These are phyloP conservation scores for Diarsia brunnea DNA, from an alignment of 2,888 invertebrate species.

Conservation along the genomic window DNA sequence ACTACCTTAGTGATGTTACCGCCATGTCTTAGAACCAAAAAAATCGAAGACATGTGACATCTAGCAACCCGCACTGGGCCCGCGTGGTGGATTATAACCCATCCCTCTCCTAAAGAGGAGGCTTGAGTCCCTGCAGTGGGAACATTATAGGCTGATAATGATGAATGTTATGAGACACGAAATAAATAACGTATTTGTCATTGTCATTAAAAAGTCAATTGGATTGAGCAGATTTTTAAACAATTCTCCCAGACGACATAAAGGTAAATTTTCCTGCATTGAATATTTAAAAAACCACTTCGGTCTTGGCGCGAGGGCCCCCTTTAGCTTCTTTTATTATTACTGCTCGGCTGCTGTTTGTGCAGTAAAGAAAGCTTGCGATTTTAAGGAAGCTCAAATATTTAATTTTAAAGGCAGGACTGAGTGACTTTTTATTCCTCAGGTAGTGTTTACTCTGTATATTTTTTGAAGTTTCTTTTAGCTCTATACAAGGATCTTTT, in stretches of 20 bases:
- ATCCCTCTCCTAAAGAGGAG: too few species aligned
- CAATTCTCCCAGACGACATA: conserved; percentile 33
- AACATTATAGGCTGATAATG: too few species aligned
- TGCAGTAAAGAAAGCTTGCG: conserved; percentile 1
- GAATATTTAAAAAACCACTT: conserved; percentile 58
- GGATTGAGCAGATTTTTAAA: conserved; percentile 30
- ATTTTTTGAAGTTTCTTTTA: not conserved
- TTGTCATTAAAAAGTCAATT: conserved; percentile 17
- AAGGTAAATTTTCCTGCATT: conserved; percentile 43
- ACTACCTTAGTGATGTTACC: too few species aligned
- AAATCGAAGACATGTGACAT: too few species aligned
- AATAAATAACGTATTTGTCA: conserved; percentile 4
- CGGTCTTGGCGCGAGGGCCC: conserved; percentile 16
- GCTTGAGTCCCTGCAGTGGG: too few species aligned
- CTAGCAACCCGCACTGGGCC: too few species aligned
- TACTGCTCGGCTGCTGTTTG: conserved; percentile 19
- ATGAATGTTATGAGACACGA: too few species aligned
- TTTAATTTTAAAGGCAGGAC: conserved; percentile 10
- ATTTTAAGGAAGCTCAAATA: conserved; percentile 10
- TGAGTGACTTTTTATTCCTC: not conserved
- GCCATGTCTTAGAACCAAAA: too few species aligned
- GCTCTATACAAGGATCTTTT: not conserved
- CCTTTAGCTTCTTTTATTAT: conserved; percentile 41
- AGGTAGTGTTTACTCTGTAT: not conserved
- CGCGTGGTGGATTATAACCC: too few species aligned